Percentiles rank a stretch among this genome's conserved stretches.
These are phyloP conservation scores for Seira sanloemensis DNA, from an alignment of 2,888 invertebrate genomes.

Conservation along the genomic window DNA sequence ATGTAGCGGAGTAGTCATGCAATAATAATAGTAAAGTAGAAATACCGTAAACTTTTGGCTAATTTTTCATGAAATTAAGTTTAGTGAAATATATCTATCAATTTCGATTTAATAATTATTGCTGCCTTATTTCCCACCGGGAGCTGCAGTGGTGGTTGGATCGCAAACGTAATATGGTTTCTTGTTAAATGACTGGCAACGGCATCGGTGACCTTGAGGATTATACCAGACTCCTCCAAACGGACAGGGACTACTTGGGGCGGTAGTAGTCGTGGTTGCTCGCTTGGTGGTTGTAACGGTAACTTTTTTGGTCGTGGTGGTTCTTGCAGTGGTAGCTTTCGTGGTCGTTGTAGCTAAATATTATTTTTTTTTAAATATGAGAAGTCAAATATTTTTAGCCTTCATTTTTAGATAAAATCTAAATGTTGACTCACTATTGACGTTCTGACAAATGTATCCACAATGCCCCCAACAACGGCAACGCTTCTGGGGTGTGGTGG, in stretches of 20 bases:
- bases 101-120: too few species aligned
- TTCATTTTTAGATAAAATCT: background rate
- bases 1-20: too few species aligned
- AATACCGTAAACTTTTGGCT: too few species aligned
- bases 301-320: background rate
- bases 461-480: constrained; percentile 44
- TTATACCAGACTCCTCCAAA: constrained; percentile 24
- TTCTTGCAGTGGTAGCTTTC: too few species aligned
- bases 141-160: constrained; percentile 13
- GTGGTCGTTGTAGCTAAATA: too few species aligned
- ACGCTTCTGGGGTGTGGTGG: background rate
- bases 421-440: too few species aligned
- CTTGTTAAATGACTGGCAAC: constrained; percentile 23
- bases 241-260: background rate
- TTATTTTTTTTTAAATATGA: too few species aligned
- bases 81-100: too few species aligned
- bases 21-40: too few species aligned
- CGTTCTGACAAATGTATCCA: constrained; percentile 38
- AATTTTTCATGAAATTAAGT: too few species aligned
- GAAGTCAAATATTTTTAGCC: background rate
- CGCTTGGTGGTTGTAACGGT: background rate
- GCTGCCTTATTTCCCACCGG: background rate
- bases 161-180: constrained; percentile 31
- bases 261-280: background rate
- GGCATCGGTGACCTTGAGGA: constrained; percentile 22